Evolutionary conservation across 2,113 vertebrate species (phyloP).

Genomic region (Pseudorasbora parva): DNA sequence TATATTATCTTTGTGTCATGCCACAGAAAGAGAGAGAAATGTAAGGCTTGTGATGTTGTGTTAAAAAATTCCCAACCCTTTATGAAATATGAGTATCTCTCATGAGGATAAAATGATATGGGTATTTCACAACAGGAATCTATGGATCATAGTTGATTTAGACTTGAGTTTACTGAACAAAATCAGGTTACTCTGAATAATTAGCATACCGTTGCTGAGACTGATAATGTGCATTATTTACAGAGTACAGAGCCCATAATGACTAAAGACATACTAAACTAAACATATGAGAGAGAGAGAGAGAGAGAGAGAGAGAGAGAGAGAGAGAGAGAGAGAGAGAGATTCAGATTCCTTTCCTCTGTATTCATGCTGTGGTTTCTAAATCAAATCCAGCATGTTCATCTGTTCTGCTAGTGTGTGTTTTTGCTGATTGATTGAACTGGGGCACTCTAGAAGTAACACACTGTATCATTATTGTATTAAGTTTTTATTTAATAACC

Average conservation of each 20-base stretch:
- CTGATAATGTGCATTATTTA: neutral
- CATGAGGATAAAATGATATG: constrained; percentile 4
- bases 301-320: neutral
- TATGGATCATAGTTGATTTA: neutral
- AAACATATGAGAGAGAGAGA: neutral
- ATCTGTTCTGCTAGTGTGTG: constrained; percentile 35
- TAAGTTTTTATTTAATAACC: constrained; percentile 43
- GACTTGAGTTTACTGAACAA: neutral
- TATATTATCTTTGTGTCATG: neutral
- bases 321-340: constrained; percentile 6
- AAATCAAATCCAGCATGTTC: constrained; percentile 53
- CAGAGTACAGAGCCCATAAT: neutral
- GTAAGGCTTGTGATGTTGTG: neutral
- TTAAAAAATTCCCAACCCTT: neutral
- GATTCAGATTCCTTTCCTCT: constrained; percentile 42
- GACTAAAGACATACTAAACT: neutral
- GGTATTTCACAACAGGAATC: neutral
- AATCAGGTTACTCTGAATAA: neutral
- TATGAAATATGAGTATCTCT: neutral
- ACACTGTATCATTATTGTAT: constrained; percentile 36
- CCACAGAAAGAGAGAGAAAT: neutral
- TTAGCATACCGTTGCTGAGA: neutral
- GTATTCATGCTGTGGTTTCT: constrained; percentile 45
- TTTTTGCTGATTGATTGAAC: constrained; percentile 43
- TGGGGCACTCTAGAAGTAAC: constrained; percentile 9